phyloP scores from a whole-genome alignment of 2,888 invertebrate species.

The Drosophila rubida region DNA sequence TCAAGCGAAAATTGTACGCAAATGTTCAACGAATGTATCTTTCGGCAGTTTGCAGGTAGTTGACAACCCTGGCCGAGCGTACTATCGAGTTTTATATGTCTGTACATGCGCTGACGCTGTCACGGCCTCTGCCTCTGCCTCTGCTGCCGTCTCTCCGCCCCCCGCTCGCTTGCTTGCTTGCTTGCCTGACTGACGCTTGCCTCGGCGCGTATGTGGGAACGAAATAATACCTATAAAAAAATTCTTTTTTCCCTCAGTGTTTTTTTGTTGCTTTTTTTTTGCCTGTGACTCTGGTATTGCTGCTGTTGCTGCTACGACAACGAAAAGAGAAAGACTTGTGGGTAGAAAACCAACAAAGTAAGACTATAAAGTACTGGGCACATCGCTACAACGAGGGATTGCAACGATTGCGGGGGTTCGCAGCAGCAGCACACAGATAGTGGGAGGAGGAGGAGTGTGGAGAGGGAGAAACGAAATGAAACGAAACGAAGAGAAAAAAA shows the following conservation, averaged over 20 bases:
- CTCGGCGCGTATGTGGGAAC: constrained; percentile 81
- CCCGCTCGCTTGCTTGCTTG: constrained; percentile 35
- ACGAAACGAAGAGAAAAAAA: constrained; percentile 57
- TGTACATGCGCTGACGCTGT: constrained; percentile 78
- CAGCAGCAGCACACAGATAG: constrained; percentile 9
- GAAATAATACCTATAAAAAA: constrained; percentile 78
- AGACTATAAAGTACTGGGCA: constrained; percentile 73
- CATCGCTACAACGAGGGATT: constrained; percentile 36
- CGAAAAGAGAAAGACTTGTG: constrained; percentile 84
- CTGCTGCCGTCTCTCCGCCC: constrained; percentile 37
- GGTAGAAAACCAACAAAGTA: constrained; percentile 82
- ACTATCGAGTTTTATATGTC: constrained; percentile 77
- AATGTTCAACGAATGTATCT: neutral
- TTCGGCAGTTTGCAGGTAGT: neutral
- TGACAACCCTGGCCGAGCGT: constrained; percentile 66
- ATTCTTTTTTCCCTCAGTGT: constrained; percentile 51
- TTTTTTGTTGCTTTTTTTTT: constrained; percentile 37
- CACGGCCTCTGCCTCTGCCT: constrained; percentile 70
- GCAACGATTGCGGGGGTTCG: constrained; percentile 44
- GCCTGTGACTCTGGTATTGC: constrained; percentile 36
- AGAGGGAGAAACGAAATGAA: constrained; percentile 7
- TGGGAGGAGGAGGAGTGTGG: neutral
- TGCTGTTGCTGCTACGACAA: constrained; percentile 47
- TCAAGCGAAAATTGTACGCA: no score
- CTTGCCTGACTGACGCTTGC: constrained; percentile 72